A percentile compares a stretch with the other conserved stretches of the same genome.
phyloP scores from a whole-genome alignment of 2,797 vertebrate species.

The Masticophis lateralis region DNA sequence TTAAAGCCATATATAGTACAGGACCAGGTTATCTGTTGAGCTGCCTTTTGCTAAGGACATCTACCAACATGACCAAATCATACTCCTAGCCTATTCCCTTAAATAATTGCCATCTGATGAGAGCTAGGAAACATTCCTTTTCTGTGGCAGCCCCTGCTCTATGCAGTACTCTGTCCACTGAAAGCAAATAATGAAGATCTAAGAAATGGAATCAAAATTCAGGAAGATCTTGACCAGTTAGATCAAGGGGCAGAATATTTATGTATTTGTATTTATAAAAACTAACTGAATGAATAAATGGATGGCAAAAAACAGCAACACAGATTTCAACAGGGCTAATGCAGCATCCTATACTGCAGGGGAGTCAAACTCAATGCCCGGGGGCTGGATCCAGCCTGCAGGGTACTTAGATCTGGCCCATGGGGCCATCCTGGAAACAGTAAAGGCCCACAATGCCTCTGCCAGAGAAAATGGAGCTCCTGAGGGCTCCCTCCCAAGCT shows the following conservation, averaged over 20 bases:
- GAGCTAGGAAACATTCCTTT: neutral
- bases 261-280: neutral
- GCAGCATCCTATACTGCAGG: neutral
- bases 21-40: neutral
- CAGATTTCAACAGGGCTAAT: neutral
- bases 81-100: neutral
- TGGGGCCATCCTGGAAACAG: too few relatives aligned
- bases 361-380: too few relatives aligned
- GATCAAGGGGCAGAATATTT: neutral
- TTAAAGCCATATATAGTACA: neutral
- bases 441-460: too few relatives aligned
- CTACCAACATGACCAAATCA: neutral
- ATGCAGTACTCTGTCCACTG: neutral
- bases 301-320: neutral
- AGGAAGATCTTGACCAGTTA: neutral
- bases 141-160: neutral
- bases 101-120: neutral
- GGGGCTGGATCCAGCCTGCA: too few relatives aligned
- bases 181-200: neutral
- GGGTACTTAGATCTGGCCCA: too few relatives aligned
- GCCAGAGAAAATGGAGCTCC: too few relatives aligned
- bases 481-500: too few relatives aligned
- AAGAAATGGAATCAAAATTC: neutral
- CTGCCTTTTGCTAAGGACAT: neutral
- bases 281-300: too few relatives aligned